Percentiles rank a stretch among this genome's conserved stretches.
Conservation (phyloP, 2,888 invertebrate species). For the Galeruca laticollis region DNA sequence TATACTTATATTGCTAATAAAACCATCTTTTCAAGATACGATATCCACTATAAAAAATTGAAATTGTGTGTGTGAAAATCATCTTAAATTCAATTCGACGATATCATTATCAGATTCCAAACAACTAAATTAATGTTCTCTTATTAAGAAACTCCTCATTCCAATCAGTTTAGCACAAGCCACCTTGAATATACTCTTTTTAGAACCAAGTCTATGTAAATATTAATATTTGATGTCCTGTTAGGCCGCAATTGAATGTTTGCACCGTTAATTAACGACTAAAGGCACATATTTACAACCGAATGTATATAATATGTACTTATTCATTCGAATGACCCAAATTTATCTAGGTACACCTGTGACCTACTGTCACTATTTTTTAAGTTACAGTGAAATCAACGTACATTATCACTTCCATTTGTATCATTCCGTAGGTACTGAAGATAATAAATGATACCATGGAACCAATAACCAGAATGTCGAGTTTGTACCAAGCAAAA, state of each 20-base stretch:
- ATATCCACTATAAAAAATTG: too few species aligned
- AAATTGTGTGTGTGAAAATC: too few species aligned
- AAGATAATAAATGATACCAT: too few species aligned
- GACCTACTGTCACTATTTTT: constrained; percentile 25
- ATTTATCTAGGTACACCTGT: constrained; percentile 22
- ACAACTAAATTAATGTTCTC: too few species aligned
- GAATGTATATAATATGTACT: neutral
- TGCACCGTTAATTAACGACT: constrained; percentile 19
- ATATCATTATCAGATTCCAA: too few species aligned
- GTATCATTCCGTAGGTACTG: too few species aligned
- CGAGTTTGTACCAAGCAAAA: too few species aligned
- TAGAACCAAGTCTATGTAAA: constrained; percentile 34
- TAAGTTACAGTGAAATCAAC: neutral
- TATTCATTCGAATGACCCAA: constrained; percentile 15
- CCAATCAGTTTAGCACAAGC: constrained; percentile 17
- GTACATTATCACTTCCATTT: neutral
- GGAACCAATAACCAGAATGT: too few species aligned
- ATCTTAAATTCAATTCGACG: too few species aligned
- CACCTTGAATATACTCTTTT: constrained; percentile 19
- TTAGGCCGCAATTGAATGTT: constrained; percentile 37
- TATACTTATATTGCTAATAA: too few species aligned
- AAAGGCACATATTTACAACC: constrained; percentile 17
- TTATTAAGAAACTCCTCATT: neutral
- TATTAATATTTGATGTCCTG: constrained; percentile 38
- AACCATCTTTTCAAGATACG: too few species aligned